phyloP scores from a whole-genome alignment of 2,113 vertebrate genomes.

The Alces alces region DNA sequence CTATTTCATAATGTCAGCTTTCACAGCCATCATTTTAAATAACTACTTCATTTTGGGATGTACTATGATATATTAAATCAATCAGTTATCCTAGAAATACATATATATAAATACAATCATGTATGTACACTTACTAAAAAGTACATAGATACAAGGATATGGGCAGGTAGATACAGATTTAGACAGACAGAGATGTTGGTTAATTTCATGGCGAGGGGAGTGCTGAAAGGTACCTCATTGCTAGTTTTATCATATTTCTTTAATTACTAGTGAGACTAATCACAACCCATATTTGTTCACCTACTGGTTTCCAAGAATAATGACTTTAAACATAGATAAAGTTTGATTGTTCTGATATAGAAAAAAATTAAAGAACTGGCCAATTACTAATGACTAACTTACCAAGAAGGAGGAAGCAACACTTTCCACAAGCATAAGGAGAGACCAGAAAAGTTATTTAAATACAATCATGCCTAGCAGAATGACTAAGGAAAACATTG shows the following conservation, averaged over 20 bases:
- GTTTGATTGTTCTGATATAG: background rate
- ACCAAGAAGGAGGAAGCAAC: background rate
- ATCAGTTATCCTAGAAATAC: background rate
- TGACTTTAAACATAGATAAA: background rate
- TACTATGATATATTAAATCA: conserved; percentile 6
- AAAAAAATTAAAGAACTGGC: background rate
- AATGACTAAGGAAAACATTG: conserved; percentile 56
- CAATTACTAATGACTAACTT: background rate
- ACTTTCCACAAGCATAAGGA: conserved; percentile 29
- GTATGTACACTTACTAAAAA: background rate
- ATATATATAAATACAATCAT: background rate
- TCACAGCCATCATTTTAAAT: conserved; percentile 15
- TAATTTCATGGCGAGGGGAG: background rate
- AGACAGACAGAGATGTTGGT: background rate
- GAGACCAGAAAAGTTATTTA: conserved; percentile 45
- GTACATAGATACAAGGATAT: background rate
- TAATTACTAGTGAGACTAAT: background rate
- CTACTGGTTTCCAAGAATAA: background rate
- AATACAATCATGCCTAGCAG: conserved; percentile 37
- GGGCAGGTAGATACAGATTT: background rate
- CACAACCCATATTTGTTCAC: background rate
- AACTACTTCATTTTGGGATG: background rate
- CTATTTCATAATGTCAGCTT: background rate
- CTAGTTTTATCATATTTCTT: background rate
- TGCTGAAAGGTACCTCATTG: background rate